A percentile compares a stretch with the other conserved stretches of the same genome.
Conservation (phyloP, 1,140 invertebrate species). For the Penaeus chinensis region DNA sequence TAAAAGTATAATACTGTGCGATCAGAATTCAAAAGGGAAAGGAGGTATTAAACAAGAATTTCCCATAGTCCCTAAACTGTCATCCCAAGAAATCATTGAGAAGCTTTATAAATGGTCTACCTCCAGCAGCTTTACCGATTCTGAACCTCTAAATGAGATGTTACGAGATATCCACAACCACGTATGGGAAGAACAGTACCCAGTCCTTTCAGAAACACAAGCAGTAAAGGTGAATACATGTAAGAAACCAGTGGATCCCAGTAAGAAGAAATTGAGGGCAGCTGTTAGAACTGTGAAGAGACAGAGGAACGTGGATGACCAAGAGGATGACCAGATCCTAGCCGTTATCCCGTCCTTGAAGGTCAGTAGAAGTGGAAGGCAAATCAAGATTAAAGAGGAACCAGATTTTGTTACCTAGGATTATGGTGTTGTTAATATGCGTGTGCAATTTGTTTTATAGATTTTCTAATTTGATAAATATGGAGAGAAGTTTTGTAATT, state of each 20-base stretch:
- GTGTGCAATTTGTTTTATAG: not conserved
- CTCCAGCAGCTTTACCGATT: conserved; percentile 34
- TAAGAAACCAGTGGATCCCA: not conserved
- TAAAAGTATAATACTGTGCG: not conserved
- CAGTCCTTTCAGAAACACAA: not conserved
- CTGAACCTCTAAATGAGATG: conserved; percentile 2
- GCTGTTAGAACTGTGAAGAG: conserved; percentile 25
- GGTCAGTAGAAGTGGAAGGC: conserved; percentile 38
- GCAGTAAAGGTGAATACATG: too few relatives aligned
- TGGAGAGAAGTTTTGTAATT: too few relatives aligned
- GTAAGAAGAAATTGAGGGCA: conserved; percentile 31
- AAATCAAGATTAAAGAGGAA: conserved; percentile 33
- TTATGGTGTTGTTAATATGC: not conserved
- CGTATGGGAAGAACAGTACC: not conserved
- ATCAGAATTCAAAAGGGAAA: not conserved
- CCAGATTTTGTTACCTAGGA: conserved; percentile 29
- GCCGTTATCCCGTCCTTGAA: not conserved
- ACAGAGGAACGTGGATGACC: not conserved
- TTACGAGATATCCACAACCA: conserved; percentile 10
- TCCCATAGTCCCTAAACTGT: not conserved
- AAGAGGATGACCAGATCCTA: not conserved
- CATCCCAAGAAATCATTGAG: conserved; percentile 26
- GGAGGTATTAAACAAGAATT: not conserved
- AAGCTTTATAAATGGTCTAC: conserved; percentile 40
- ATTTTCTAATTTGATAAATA: not conserved